Evolutionary conservation across 2,113 vertebrate genomes (phyloP), one percentile per base, ranked within the genome.

Genomic region (Lates calcarifer): DNA sequence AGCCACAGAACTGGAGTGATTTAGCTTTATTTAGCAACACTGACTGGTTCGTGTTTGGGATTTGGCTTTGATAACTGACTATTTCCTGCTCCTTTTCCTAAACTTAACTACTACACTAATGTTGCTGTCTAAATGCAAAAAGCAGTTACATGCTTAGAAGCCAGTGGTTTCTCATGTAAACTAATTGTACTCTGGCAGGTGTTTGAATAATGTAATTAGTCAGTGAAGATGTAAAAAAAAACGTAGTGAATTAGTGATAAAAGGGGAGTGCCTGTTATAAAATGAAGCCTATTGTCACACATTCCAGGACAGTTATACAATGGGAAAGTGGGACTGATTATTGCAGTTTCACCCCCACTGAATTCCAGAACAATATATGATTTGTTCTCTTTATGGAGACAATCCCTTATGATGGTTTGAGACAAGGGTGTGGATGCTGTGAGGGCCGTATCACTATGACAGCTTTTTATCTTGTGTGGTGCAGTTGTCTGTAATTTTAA

Each of bases 241-340:
- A 6, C 31, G 7, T 24, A 31, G 55, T 74, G 70, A 17, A 56
- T 45, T 61, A 58, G 26, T 68, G 47, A 75, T 49, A 63, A 68
- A 86, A 79, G 26, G 15, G 20, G 14, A 22, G 28, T 28, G 64
- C 12, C 28, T 41, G 45, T 79, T 65, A 67, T 43, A 35, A 76
- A 80, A 76, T 31, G 4, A 73, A 74, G 26, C 28, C 80, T 51
- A 82, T 83, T 88, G 77, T 90, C 24, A 81, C 29, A 83, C 79
- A 93, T 91, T 93, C 87, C 81, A 81, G 77, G 83, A 85, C 66
- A 67, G 69, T 22, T 28, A 78, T 35, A 88, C 90, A 91, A 87
- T 81, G 69, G 63, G 53, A 89, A 92, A 86, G 72, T 84, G 67
- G 87, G 85, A 69, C 77, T 79, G 56, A 77, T 81, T 86, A 87